Evolutionary conservation across 2,113 vertebrate species (phyloP).

Genomic region (Coptodon bakossiorum): DNA sequence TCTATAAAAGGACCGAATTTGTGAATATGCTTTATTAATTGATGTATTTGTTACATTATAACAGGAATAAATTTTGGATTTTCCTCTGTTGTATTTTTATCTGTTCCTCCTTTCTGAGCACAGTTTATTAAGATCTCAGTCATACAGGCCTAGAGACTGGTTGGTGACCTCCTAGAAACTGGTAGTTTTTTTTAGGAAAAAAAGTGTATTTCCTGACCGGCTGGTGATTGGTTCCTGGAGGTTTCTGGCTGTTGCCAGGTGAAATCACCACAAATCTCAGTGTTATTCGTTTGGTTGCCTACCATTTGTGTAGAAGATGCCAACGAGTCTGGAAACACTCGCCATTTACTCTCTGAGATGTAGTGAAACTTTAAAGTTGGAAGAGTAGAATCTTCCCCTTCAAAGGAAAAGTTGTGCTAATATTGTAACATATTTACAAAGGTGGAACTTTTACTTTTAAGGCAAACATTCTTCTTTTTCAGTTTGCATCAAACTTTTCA

Average conservation of each 20-base stretch:
- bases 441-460: background rate
- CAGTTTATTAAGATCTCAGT: background rate
- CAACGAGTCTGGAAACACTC: background rate
- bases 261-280: background rate
- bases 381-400: background rate
- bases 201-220: fast-evolving
- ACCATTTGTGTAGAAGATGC: background rate
- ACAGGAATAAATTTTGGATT: background rate
- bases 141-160: background rate
- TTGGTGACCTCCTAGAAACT: background rate
- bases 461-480: background rate
- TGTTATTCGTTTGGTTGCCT: fast-evolving
- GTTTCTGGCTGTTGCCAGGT: background rate
- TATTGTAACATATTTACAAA: background rate
- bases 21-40: background rate
- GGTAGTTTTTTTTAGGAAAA: background rate
- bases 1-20: background rate
- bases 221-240: background rate
- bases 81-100: background rate
- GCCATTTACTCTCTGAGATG: background rate
- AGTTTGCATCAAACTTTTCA: background rate
- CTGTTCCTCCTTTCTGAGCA: background rate
- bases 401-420: background rate
- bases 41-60: background rate
- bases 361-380: fast-evolving